Evolutionary conservation across 2,113 vertebrate genomes (phyloP), one percentile per base, ranked within the genome.

Genomic region (Arenaria interpres): DNA sequence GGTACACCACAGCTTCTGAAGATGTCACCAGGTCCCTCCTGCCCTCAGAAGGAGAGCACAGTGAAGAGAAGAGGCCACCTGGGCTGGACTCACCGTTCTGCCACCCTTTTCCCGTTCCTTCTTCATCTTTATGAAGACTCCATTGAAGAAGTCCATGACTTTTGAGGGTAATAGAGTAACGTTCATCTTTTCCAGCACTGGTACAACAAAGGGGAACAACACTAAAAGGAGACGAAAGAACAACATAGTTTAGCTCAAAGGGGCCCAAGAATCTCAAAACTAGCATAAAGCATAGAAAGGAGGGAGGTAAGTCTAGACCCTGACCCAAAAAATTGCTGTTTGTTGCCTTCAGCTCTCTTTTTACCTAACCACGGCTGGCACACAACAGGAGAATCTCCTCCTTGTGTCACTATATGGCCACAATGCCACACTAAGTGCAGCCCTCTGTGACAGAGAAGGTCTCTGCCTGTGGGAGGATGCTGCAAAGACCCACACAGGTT

Each of bases 71-170:
- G 48, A 84, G 41, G 66, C 14, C 22, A 37, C 21, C 48, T 35
- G 51, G 37, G 66, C 46, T 46, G 73, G 32, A 96, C 98, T 94
- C 68, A 98, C 98, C 19, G 0, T 64, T 73, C 64, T 68, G 75
- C 39, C 57, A n/a, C 79, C 90, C 14, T 67, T 53, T 67, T 90
- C 51, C 7, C 98, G 88, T 12, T 98, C 90, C 12, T 96, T 73
- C 89, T 98, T 98, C 37, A 99, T 97, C 95, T 98, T 98, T 51
- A 46, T 76, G 73, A 99, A 88, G 14, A 97, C 14, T 1, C 16
- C 25, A 5, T 50, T 93, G 75, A 99, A 98, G 96, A 98, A 99
- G 8, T 97, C 82, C 2, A 93, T 79, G 28, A 96, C 93, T 0
- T 95, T 50, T 4, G 33, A 6, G 7, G 99, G 97, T 45, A 98